Conservation (phyloP, 2,113 vertebrate genomes). For the Hippocampus zosterae region DNA sequence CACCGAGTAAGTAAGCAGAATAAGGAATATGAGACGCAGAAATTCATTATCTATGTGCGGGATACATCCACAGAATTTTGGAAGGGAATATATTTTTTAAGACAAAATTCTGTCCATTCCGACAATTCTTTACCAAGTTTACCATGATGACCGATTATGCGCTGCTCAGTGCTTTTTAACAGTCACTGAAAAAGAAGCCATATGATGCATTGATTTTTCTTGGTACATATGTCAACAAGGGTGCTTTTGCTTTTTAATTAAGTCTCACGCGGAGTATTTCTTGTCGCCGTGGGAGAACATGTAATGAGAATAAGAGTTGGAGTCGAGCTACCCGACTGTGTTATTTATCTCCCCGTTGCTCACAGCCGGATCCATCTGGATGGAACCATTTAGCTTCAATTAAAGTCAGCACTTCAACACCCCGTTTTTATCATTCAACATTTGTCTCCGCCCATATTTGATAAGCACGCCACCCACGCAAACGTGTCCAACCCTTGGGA, state of each 20-base stretch:
- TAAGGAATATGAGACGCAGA: background rate
- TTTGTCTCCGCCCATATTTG: background rate
- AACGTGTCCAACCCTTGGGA: background rate
- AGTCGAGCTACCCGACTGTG: conserved; percentile 7
- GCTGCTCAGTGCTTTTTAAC: conserved; percentile 19
- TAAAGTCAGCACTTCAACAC: conserved; percentile 7
- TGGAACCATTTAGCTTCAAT: background rate
- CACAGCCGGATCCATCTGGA: background rate
- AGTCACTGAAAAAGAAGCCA: conserved; percentile 31
- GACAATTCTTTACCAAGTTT: conserved; percentile 21
- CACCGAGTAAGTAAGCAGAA: conserved; percentile 36
- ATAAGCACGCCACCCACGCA: background rate
- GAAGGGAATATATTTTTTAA: background rate
- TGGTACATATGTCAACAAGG: conserved; percentile 24
- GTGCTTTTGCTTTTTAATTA: conserved; percentile 34
- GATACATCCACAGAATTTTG: conserved; percentile 39
- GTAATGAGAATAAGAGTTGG: conserved; percentile 13
- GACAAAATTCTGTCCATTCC: conserved; percentile 11
- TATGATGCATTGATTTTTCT: conserved; percentile 36
- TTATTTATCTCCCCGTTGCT: conserved; percentile 3
- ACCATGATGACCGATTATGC: conserved; percentile 19
- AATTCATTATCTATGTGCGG: conserved; percentile 22
- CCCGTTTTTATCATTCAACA: conserved; percentile 3
- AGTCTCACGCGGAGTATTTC: conserved; percentile 20
- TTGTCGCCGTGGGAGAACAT: conserved; percentile 9